Evolutionary conservation across 2,797 vertebrate species (phyloP).

Genomic region (Melanogrammus aeglefinus): DNA sequence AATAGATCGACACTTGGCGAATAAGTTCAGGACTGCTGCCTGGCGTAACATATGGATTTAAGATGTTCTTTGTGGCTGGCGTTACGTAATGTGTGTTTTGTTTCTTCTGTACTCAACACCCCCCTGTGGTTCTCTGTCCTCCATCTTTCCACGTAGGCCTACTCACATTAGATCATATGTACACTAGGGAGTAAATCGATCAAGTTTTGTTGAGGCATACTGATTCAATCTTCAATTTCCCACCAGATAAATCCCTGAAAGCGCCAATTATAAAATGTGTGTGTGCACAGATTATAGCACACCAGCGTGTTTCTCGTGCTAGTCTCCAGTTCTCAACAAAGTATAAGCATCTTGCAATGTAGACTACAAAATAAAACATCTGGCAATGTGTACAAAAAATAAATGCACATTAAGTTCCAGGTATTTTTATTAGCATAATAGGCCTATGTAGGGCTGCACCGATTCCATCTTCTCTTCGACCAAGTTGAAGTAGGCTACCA

Average conservation of each 20-base stretch:
- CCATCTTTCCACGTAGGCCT: background rate
- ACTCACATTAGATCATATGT: background rate
- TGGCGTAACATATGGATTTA: background rate
- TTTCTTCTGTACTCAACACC: background rate
- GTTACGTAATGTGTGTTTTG: background rate
- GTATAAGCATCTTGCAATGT: too few species aligned
- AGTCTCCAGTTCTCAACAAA: too few species aligned
- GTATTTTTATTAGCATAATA: background rate
- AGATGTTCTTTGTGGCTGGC: background rate
- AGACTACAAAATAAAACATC: too few species aligned
- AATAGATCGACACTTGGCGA: background rate
- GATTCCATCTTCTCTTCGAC: too few species aligned
- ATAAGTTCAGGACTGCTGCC: background rate
- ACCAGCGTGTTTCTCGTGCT: too few species aligned
- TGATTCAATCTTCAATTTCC: background rate
- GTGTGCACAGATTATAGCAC: too few species aligned
- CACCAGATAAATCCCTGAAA: too few species aligned
- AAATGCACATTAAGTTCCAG: background rate
- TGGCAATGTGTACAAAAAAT: too few species aligned
- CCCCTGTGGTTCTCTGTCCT: background rate
- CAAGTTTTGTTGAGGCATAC: background rate
- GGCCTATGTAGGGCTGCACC: too few species aligned
- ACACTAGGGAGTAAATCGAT: background rate
- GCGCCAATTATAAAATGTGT: too few species aligned
- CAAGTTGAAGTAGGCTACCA: too few species aligned